phyloP scores from a whole-genome alignment of 2,113 vertebrate genomes.

The Amia ocellicauda region DNA sequence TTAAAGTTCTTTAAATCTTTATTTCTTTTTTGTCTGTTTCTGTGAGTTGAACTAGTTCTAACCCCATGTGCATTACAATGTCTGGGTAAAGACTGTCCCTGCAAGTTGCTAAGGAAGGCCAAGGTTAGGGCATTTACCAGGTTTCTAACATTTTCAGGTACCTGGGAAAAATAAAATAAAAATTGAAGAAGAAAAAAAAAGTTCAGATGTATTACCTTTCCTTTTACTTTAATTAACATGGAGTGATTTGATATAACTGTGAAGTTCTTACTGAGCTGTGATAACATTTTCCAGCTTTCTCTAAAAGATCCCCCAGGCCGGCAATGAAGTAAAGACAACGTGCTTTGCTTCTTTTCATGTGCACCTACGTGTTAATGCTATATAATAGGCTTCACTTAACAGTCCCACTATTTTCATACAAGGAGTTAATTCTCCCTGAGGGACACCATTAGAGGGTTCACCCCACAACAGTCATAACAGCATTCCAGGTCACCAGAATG shows the following conservation, averaged over 20 bases:
- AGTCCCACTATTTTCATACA: neutral
- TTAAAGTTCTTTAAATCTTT: too few relatives aligned
- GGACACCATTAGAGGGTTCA: neutral
- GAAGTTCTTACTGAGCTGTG: neutral
- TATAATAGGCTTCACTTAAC: neutral
- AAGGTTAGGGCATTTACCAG: too few relatives aligned
- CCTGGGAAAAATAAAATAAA: too few relatives aligned
- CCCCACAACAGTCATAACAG: neutral
- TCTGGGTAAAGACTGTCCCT: too few relatives aligned
- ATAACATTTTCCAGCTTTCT: constrained; percentile 2
- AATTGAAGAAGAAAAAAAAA: neutral
- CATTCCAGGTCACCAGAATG: neutral
- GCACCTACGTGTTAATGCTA: neutral
- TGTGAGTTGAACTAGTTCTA: too few relatives aligned
- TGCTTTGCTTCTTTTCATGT: neutral
- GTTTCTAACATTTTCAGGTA: too few relatives aligned
- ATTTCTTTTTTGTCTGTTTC: too few relatives aligned
- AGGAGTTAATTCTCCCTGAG: neutral
- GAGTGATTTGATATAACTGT: neutral
- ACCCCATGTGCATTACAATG: too few relatives aligned
- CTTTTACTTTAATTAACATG: too few relatives aligned
- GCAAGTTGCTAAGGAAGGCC: too few relatives aligned
- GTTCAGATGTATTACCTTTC: neutral
- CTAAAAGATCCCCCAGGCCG: neutral
- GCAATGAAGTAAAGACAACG: neutral